Conservation (phyloP, 2,113 vertebrate genomes). For the Myrmecophaga tridactyla region DNA sequence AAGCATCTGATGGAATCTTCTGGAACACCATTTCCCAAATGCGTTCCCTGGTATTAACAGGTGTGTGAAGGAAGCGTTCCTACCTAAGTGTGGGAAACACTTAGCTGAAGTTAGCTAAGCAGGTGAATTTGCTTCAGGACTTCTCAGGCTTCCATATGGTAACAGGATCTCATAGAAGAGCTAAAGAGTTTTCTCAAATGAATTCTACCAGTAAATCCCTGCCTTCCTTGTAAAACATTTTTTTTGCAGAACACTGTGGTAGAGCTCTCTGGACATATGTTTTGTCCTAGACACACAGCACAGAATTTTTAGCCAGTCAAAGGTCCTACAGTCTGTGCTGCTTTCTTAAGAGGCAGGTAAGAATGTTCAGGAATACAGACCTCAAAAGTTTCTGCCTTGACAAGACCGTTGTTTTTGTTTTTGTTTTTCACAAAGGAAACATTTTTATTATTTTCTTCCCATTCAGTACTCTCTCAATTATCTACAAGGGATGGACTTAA, state of each 20-base stretch:
- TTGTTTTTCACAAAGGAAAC: not conserved
- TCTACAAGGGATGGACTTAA: accelerated
- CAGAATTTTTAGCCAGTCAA: not conserved
- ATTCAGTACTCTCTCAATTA: not conserved
- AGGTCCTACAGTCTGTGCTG: not conserved
- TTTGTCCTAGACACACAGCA: not conserved
- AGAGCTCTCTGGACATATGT: not conserved
- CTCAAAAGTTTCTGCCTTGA: not conserved
- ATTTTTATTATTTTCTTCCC: not conserved
- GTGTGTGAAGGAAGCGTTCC: not conserved
- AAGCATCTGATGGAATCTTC: not conserved
- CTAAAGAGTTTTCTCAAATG: not conserved
- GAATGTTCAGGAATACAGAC: not conserved
- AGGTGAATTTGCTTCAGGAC: not conserved
- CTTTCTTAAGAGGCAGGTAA: not conserved
- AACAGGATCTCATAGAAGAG: no score
- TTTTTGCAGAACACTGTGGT: not conserved
- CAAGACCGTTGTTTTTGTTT: not conserved
- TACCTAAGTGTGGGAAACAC: not conserved
- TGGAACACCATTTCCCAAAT: not conserved
- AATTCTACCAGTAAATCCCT: not conserved
- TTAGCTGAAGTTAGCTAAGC: not conserved
- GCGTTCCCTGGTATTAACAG: not conserved
- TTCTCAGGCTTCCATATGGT: not conserved
- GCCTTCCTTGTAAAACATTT: not conserved